Percentiles rank a stretch among this genome's conserved stretches.
Conservation (phyloP, 2,113 vertebrate genomes). For the Semnopithecus entellus region DNA sequence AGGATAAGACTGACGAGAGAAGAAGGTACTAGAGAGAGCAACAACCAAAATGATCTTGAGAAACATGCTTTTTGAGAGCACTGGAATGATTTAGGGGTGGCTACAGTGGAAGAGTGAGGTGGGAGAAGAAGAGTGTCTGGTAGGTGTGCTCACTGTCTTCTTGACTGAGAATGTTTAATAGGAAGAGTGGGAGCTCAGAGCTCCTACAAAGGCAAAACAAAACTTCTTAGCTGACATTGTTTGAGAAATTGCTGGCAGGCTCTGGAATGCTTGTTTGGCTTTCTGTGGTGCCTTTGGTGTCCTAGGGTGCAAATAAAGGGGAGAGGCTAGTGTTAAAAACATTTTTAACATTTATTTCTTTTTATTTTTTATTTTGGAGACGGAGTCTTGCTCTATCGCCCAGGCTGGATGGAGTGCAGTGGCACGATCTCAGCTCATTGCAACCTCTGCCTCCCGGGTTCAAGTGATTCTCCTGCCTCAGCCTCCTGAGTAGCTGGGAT, state of each 20-base stretch:
- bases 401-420: too few relatives aligned
- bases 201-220: conserved; percentile 56
- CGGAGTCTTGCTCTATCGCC: too few relatives aligned
- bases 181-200: neutral
- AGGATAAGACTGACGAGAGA: neutral
- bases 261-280: conserved; percentile 42
- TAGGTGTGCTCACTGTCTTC: neutral
- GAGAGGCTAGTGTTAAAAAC: neutral
- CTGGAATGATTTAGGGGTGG: neutral
- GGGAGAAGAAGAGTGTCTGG: neutral
- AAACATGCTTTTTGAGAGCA: neutral
- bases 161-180: neutral
- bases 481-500: too few relatives aligned
- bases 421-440: too few relatives aligned
- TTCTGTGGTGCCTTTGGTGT: conserved; percentile 30
- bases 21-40: neutral
- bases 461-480: too few relatives aligned
- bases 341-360: neutral
- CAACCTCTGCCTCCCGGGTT: too few relatives aligned
- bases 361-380: too few relatives aligned
- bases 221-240: conserved; percentile 59
- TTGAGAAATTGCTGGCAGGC: conserved; percentile 70
- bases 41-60: neutral
- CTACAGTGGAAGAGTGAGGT: neutral
- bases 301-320: conserved; percentile 47